phyloP scores from a whole-genome alignment of 2,797 vertebrate genomes.

The Oryzias dopingdopingensis region DNA sequence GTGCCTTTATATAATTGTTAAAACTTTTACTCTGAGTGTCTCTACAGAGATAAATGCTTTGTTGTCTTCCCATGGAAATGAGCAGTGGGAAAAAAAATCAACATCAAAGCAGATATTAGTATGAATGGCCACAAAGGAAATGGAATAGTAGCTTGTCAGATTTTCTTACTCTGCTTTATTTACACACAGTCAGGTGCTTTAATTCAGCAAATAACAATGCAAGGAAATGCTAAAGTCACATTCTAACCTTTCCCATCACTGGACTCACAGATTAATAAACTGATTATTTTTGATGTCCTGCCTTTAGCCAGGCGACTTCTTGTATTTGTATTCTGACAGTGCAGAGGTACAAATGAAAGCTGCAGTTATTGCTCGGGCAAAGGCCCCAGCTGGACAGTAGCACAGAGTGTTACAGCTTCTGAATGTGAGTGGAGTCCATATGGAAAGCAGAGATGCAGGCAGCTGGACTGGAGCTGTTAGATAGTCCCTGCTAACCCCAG shows the following conservation, averaged over 20 bases:
- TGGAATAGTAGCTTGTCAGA: not conserved
- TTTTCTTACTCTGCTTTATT: conserved; percentile 7
- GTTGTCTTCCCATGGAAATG: not conserved
- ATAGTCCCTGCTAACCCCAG: conserved; percentile 44
- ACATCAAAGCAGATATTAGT: not conserved
- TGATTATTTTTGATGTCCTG: conserved; percentile 10
- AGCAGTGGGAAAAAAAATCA: not conserved
- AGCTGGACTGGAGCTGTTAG: conserved; percentile 59
- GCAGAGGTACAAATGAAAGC: conserved; percentile 50
- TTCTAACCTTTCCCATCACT: conserved; percentile 9
- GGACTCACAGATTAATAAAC: conserved; percentile 31
- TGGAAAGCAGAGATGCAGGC: conserved; percentile 56
- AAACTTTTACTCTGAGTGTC: no score
- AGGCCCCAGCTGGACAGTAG: conserved; percentile 65
- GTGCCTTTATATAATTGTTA: no score
- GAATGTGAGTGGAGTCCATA: conserved; percentile 40
- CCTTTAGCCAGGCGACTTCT: not conserved
- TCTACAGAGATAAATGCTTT: no score
- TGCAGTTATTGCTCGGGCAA: conserved; percentile 56
- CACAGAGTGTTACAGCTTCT: conserved; percentile 31
- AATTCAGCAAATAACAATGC: not conserved
- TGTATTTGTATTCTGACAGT: conserved; percentile 51
- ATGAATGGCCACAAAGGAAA: conserved; percentile 5
- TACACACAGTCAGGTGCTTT: conserved; percentile 8
- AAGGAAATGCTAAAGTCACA: conserved; percentile 12